These are phyloP conservation scores for Zosterops hypoxanthus DNA, from an alignment of 2,113 vertebrate genomes.

Conservation along the genomic window DNA sequence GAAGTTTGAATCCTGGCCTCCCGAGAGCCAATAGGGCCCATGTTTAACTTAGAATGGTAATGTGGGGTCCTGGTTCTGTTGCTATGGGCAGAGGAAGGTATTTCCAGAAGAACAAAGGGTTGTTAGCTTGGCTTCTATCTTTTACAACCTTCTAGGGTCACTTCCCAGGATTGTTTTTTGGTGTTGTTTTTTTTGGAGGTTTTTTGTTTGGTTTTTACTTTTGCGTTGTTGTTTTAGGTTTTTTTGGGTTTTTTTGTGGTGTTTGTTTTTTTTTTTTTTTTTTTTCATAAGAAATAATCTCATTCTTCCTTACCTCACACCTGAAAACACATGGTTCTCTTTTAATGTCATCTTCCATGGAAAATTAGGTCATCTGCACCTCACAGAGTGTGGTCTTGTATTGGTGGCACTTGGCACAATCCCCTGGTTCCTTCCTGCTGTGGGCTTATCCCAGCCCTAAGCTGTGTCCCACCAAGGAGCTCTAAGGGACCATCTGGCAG, in stretches of 20 bases:
- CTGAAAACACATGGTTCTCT: not conserved
- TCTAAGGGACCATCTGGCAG: not conserved
- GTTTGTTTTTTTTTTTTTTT: rapidly evolving
- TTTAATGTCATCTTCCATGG: not conserved
- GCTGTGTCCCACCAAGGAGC: not conserved
- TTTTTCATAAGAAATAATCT: not conserved
- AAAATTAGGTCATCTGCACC: not conserved
- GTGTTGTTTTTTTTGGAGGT: too few relatives aligned
- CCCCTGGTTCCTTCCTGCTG: not conserved
- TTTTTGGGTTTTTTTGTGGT: too few relatives aligned
- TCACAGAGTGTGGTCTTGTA: not conserved
- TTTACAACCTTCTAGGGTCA: not conserved
- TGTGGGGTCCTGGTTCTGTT: not conserved
- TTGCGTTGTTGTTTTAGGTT: not conserved
- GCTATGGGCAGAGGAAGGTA: not conserved
- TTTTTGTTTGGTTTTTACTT: too few relatives aligned
- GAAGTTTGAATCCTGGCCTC: not conserved
- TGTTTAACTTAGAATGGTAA: not conserved
- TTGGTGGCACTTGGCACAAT: not conserved
- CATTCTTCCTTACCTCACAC: not conserved
- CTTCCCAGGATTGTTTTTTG: not conserved
- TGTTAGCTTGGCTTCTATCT: not conserved
- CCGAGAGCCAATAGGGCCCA: not conserved
- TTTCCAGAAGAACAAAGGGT: constrained; percentile 2
- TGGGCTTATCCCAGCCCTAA: not conserved